Base-by-base conservation (phyloP, 1,140 invertebrate species). In the Antheraea pernyi region DNA sequence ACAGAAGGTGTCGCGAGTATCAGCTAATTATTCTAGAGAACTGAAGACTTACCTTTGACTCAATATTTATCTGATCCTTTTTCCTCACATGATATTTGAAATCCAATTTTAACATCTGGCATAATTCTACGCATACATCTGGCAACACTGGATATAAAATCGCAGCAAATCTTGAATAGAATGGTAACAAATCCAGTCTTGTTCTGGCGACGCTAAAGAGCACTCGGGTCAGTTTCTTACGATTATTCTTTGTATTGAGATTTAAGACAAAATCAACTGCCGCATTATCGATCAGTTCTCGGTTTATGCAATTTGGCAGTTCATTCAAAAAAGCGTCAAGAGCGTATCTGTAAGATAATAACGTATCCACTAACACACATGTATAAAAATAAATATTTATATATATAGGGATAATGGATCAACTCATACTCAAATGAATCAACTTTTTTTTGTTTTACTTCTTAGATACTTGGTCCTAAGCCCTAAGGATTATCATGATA, bases 11-110 rank as follows among this genome's bases (percentile, higher is more conserved):
- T 30, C 22, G 4, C 22, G 1, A 4, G 22, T 30, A 30, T 30
- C 4, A 30, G 1, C 1, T 30, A 30, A 4, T 30, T 30, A 30
- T 30, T 4, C 4, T 30, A 4, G 1, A 30, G 4, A 30, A 30
- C 22, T 1, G 22, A 30, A 30, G 1, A 42, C 1, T 66, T 78
- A 92, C 92, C 92, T 99, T 99, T 0, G 98, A 98, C 89, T 99
- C 99, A 78, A 99, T 99, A 83, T 99, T 99, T 39, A 99, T 98
- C 90, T 99, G 98, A 93, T 99, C 98, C 88, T 99, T 99, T 92
- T 99, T 99, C 48, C 96, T 95, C 19, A 99, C 97, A 89, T 99
- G 98, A 93, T 98, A 99, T 80, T 97, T 97, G 83, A 99, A 99
- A 88, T 99, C 98, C 82, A 98, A 97, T 82, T 98, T 98, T 4